These are phyloP conservation scores for Gallinago undulata DNA, from an alignment of 2,113 vertebrate genomes.

Conservation along the genomic window DNA sequence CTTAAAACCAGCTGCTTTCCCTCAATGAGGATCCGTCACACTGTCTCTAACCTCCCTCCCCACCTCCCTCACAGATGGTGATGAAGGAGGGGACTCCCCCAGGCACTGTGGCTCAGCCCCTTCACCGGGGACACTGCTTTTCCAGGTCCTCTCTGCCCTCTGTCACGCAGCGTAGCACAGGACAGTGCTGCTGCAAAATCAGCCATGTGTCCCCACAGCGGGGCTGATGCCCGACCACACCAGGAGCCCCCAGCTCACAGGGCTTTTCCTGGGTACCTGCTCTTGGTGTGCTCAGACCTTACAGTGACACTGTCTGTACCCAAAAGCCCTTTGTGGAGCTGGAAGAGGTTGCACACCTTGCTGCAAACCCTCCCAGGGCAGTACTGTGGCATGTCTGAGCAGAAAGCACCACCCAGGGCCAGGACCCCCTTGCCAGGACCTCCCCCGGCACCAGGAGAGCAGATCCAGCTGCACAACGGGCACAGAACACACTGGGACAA, in stretches of 20 bases:
- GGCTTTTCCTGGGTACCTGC: not conserved
- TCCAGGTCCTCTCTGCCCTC: not conserved
- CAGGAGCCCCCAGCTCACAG: rapidly evolving
- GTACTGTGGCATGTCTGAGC: rapidly evolving
- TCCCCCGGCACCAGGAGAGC: not conserved
- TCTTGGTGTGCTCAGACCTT: rapidly evolving
- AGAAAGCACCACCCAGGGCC: rapidly evolving
- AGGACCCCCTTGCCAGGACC: not conserved
- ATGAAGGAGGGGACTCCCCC: not conserved
- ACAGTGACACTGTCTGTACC: not conserved
- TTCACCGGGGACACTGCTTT: not conserved
- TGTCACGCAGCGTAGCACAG: rapidly evolving
- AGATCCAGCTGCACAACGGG: not conserved
- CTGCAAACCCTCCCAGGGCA: not conserved
- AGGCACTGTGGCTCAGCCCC: not conserved
- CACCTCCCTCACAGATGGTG: not conserved
- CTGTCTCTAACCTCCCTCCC: not conserved
- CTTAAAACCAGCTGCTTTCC: not conserved
- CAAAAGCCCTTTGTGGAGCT: not conserved
- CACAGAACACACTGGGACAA: not conserved
- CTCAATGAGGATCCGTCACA: not conserved
- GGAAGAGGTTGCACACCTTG: rapidly evolving
- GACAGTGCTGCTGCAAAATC: not conserved
- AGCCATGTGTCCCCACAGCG: rapidly evolving
- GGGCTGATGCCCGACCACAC: no score